Base-by-base conservation (phyloP, 1,140 invertebrate species). In the Agrilus planipennis region DNA sequence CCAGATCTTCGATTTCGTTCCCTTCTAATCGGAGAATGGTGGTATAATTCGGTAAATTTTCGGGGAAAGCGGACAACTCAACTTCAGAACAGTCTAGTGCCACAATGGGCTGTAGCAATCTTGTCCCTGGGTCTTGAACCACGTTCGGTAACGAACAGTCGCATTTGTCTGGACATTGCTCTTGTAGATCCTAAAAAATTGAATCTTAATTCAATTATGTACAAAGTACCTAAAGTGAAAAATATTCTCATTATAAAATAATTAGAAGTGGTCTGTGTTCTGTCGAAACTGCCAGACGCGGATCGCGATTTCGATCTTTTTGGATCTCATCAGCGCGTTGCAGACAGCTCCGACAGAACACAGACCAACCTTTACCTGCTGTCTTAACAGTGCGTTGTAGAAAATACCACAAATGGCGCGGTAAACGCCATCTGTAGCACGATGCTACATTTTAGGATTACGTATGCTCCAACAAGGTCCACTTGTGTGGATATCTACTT, bases 41-140 rank as follows among this genome's bases (percentile, higher is more conserved):
- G 2, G 74, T 72, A 43, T 75, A 68, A 4, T 61, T 53, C 0
- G 75, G 76, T 31, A 79, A 52, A 38, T 60, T 62, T 30, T 49
- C 39, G 4, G 76, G 75, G 47, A 77, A 61, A 44, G 64, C 55
- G 0, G 50, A 60, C 10, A 78, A 55, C 18, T 56, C 61, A 30
- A 64, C 57, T 38, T 64, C 41, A 22, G 67, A 71, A 41, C 76
- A 78, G 47, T 77, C 72, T 22, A 76, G 72, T 11, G 65, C 64
- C 46, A 68, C 66, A 15, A 72, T 53, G 27, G 65, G 63, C 25
- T 57, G 61, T 36, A 65, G 50, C 11, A 50, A 55, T 12, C 59
- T 53, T 19, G 58, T 60, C 12, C 56, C 57, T 6, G 57, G 50
- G 41, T 58, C 58, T 18, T 51, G 52, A 10, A 68, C 55, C 2